Evolutionary conservation across 2,797 vertebrate genomes (phyloP), one percentile per base, ranked within the genome.

Genomic region (Pogonophryne albipinna): DNA sequence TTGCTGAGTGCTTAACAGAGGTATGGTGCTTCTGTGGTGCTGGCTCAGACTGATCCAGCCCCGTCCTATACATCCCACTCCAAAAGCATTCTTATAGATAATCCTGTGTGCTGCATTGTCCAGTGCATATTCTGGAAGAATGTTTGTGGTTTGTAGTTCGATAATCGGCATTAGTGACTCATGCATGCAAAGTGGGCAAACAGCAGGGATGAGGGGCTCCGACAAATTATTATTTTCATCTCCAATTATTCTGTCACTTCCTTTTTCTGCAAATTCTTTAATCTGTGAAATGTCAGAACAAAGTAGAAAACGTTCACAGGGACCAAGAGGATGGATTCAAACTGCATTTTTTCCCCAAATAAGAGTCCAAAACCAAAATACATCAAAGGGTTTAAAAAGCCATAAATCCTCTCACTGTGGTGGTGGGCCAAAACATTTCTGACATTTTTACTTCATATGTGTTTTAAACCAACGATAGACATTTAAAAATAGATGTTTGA

Each of bases 1-100:
- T 90, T 89, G 83, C 85, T 49, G 69, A 90, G 73, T 79, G 79
- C 79, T 85, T 80, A 76, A 58, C 68, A 53, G 78, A 85, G 86
- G 82, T 86, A 78, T 83, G 86, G 71, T 82, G 51, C 81, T 45
- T 71, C 76, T 70, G 74, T 31, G 76, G 74, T 70, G 53, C 66
- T 65, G 64, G 78, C 74, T 84, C 68, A 73, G 52, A 66, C 65
- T 41, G 50, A 82, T 52, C 71, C 79, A 56, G 65, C 52, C 50
- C 45, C 52, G 2, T 79, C 63, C 68, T 68, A 81, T 73, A 85
- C 46, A 1, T 78, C 70, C 79, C 76, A 15, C 77, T 71, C 78
- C 47, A 47, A 58, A 76, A 47, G 13, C 55, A 53, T 63, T 80
- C 74, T 80, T 56, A 63, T 47, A 72, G 57, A 66, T 82, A 80